Base-by-base conservation (phyloP, 2,888 invertebrate species). In the Nomada fucata region DNA sequence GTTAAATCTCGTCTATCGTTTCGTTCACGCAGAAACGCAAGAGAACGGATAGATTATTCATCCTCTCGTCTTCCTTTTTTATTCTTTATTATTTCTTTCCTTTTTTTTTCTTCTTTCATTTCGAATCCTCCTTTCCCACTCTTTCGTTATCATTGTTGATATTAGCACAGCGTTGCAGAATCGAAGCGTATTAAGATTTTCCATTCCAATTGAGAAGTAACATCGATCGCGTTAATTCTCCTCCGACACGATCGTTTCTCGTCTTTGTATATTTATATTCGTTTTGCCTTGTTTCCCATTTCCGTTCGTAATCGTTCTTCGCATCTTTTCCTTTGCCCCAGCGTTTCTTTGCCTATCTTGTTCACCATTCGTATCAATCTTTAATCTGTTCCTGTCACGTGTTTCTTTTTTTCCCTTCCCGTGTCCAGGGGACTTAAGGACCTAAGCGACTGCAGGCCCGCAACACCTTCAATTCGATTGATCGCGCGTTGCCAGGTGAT, bases 111-210 rank as follows among this genome's bases (percentile, higher is more conserved):
- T 64, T 74, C 63, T 18, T 10, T 11, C 20, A 7, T 20, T 53
- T 20, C 3, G 5, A 9, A 53, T 53, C 53, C n/a, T 57, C 18
- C 2, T 52, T 23, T 57, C 47, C 65, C 42, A 42, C 20, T 63
- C 18, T 59, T 23, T 47, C 57, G 79, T 82, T 79, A 87, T 88
- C 79, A 86, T 89, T 89, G 87, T 89, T 89, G 90, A 90, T 90
- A 91, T 90, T 89, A 91, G 89, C 89, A 90, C 89, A 91, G 90
- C 88, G 88, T 90, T 90, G 91, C 88, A 89, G 90, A 90, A 90
- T 91, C 86, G 88, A 91, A 91, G 90, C 91, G 89, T 90, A 90
- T 88, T 86, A 85, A 86, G 90, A 85, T 88, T 88, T 87, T 86
- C 84, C 78, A 63, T 88, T 69, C 77, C 75, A 75, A 86, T 18